These are phyloP conservation scores for Bombyx mandarina DNA, from an alignment of 1,140 invertebrate species.

Conservation along the genomic window DNA sequence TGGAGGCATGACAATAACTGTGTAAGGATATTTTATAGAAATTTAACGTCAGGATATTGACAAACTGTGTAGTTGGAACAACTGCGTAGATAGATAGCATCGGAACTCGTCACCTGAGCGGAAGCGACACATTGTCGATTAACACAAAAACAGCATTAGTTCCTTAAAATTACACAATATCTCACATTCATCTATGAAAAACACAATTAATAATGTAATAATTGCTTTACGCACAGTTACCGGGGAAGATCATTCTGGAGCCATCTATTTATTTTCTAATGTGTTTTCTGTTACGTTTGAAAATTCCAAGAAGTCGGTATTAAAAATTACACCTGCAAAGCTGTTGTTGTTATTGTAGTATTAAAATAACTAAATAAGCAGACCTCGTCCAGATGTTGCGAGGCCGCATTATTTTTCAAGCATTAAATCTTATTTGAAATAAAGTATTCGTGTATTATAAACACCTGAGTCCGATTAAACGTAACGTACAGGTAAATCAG, in stretches of 20 bases:
- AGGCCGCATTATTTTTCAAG: conserved; percentile 51
- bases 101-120: conserved; percentile 55
- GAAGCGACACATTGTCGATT: conserved; percentile 33
- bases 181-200: not conserved
- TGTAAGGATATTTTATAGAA: conserved; percentile 25
- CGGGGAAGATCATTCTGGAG: not conserved
- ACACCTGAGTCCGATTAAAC: conserved; percentile 61
- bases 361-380: conserved; percentile 31
- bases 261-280: conserved; percentile 1
- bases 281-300: conserved; percentile 6
- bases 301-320: conserved; percentile 16
- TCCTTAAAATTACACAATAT: conserved; percentile 42
- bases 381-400: conserved; percentile 48
- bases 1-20: conserved; percentile 24
- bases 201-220: not conserved
- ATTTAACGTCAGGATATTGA: conserved; percentile 35
- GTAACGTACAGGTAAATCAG: conserved; percentile 61
- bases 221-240: not conserved
- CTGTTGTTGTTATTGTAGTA: conserved; percentile 16
- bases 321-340: conserved; percentile 16
- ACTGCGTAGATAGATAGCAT: conserved; percentile 33
- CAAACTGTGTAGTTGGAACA: conserved; percentile 32
- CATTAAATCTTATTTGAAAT: conserved; percentile 63
- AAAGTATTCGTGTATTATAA: conserved; percentile 65
- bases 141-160: conserved; percentile 64